These are phyloP conservation scores for Campaea margaritaria DNA, from an alignment of 2,888 invertebrate species.

Conservation along the genomic window DNA sequence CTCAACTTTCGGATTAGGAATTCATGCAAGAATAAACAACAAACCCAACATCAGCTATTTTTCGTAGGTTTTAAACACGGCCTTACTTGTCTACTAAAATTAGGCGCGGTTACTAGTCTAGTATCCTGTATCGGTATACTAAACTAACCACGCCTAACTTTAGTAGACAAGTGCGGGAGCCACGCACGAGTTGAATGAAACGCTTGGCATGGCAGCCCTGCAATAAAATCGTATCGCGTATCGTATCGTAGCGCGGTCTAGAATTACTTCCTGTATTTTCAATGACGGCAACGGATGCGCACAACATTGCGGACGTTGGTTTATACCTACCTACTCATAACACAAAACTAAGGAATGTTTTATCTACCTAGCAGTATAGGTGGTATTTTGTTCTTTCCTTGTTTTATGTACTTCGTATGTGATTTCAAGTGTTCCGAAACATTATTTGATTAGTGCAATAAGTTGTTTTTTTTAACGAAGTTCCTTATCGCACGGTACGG, in stretches of 20 bases:
- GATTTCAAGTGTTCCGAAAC: too few relatives aligned
- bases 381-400: neutral
- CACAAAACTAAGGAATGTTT: slow-evolving; percentile 15
- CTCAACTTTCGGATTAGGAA: too few relatives aligned
- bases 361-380: neutral
- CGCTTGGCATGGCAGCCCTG: slow-evolving; percentile 30
- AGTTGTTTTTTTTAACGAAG: too few relatives aligned
- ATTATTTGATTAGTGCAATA: too few relatives aligned
- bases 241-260: slow-evolving; percentile 61
- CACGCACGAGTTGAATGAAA: slow-evolving; percentile 3
- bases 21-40: too few relatives aligned
- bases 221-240: slow-evolving; percentile 55
- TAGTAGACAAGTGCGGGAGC: neutral
- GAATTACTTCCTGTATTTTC: slow-evolving; percentile 67
- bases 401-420: too few relatives aligned
- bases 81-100: too few relatives aligned
- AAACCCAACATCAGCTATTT: too few relatives aligned
- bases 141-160: neutral
- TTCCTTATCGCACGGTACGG: too few relatives aligned
- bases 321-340: slow-evolving; percentile 18
- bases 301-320: slow-evolving; percentile 49
- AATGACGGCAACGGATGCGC: slow-evolving; percentile 45
- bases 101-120: too few relatives aligned
- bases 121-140: too few relatives aligned
- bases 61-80: too few relatives aligned